Percentiles rank a stretch among this genome's conserved stretches.
Conservation (phyloP, 1,140 invertebrate species). For the Ylistrum balloti region DNA sequence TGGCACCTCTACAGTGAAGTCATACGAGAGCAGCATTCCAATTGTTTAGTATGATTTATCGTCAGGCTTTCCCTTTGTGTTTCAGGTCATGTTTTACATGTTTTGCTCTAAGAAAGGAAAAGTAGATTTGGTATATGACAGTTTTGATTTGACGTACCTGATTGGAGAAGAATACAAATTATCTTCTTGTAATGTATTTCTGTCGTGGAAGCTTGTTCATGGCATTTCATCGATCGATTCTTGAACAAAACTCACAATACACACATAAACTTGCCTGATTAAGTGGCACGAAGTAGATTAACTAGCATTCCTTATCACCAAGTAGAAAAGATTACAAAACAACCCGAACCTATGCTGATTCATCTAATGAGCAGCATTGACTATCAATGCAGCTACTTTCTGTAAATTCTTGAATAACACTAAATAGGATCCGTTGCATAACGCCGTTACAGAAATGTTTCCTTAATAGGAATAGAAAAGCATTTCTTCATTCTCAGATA, state of each 20-base stretch:
- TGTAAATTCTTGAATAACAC: too few species aligned
- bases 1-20: not conserved
- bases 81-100: not conserved
- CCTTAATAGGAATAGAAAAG: too few species aligned
- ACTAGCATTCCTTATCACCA: not conserved
- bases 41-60: not conserved
- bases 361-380: not conserved
- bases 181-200: not conserved
- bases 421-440: too few species aligned
- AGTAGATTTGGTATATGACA: not conserved
- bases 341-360: not conserved
- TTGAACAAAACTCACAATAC: not conserved
- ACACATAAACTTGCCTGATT: not conserved
- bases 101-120: not conserved
- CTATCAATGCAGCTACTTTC: too few species aligned
- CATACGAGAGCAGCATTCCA: not conserved
- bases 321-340: not conserved
- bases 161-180: not conserved
- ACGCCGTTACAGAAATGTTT: too few species aligned
- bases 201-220: not conserved
- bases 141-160: not conserved
- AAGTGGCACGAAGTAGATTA: not conserved
- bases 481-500: too few species aligned
- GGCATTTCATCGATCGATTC: not conserved
- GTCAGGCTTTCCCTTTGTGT: not conserved